Base-by-base conservation (phyloP, 1,140 invertebrate genomes). In the Platorchestia sp. region DNA sequence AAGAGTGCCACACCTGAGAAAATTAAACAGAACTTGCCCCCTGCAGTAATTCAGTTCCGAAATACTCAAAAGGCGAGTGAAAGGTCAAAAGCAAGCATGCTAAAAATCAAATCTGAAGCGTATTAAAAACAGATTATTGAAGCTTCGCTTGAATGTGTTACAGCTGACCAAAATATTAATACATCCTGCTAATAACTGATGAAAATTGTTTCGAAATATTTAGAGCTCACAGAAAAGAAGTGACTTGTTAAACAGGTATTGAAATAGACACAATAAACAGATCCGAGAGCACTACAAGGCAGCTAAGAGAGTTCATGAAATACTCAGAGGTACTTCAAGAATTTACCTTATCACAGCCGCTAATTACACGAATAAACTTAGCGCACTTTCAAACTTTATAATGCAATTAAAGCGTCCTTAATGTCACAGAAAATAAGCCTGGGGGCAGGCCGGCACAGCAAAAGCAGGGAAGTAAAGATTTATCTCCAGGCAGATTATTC, bases 361-460 rank as follows among this genome's bases (percentile, higher is more conserved):
- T 89, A 89, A 89, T 89, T 89, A 89, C 87, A 16, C 87, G n/a
- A 89, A 89, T 89, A 89, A 89, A 89, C 87, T 89, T 89, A 89
- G 87, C 87, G 87, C 43, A 42, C 87, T 89, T 42, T 89, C 87
- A 89, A 89, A 89, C 87, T 89, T 89, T 89, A 89, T 89, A 89
- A 89, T 44, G 87, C 87, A 89, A 89, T 89, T 89, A 89, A 41
- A 44, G 87, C 41, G 36, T 89, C 87, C 87, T 89, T 41, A 89
- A 89, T 89, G 87, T 41, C 41, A 89, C 41, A 89, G 43, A 44
- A 44, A 89, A 89, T 89, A 89, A 89, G 87, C 87, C 27, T 36
- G 43, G 42, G 87, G 10, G 87, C 87, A 43, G 41, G 87, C 43
- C n/a, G n/a, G 87, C 43, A 89, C n/a, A 89, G 87, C 87, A 10